These are phyloP conservation scores for Isoperla grammatica DNA, from an alignment of 2,888 invertebrate species.

Conservation along the genomic window DNA sequence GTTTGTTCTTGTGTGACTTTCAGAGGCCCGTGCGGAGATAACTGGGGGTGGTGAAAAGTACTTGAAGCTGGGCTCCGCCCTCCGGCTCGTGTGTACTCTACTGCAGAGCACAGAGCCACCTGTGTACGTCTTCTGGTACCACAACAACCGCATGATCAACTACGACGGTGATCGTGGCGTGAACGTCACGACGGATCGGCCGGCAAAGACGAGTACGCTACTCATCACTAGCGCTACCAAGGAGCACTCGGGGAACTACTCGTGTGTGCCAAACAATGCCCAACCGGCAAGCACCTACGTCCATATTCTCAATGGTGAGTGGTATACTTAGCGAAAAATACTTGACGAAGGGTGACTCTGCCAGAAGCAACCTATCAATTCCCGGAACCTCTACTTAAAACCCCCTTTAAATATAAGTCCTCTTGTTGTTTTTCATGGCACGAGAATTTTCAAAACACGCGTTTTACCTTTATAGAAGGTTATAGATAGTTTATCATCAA, in stretches of 20 bases:
- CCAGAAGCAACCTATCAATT: too few species aligned
- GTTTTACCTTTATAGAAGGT: too few species aligned
- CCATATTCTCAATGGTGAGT: conserved; percentile 82
- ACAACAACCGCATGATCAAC: conserved; percentile 78
- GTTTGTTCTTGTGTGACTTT: too few species aligned
- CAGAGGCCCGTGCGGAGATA: conserved; percentile 84
- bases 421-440: too few species aligned
- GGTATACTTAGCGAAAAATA: too few species aligned
- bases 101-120: conserved; percentile 80
- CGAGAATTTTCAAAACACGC: too few species aligned
- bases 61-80: conserved; percentile 77
- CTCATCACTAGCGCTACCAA: conserved; percentile 52
- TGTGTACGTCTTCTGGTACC: conserved; percentile 81
- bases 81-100: conserved; percentile 74
- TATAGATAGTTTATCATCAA: too few species aligned
- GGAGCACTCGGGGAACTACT: conserved; percentile 77
- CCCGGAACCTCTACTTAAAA: too few species aligned
- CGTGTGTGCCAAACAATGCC: conserved; percentile 84
- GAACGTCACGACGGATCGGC: conserved; percentile 45
- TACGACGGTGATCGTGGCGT: conserved; percentile 59
- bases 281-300: conserved; percentile 82
- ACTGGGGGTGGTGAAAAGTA: conserved; percentile 81
- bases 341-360: too few species aligned
- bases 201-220: conserved; percentile 41
- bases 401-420: too few species aligned